A percentile compares a stretch with the other conserved stretches of the same genome.
Conservation (phyloP, 2,888 invertebrate genomes). For the Elaeidobius kamerunicus region DNA sequence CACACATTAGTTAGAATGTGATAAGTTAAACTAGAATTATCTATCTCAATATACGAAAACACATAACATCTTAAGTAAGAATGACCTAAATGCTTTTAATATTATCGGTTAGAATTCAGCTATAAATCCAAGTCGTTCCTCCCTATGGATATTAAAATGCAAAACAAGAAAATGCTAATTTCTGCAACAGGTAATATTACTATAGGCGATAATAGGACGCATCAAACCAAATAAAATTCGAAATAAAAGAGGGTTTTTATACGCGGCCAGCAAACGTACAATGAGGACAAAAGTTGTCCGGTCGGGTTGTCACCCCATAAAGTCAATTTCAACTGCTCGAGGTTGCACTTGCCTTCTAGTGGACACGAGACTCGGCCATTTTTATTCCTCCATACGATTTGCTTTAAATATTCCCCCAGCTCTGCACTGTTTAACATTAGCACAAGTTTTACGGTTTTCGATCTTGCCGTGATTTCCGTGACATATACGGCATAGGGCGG, state of each 20-base stretch:
- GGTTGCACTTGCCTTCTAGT: constrained; percentile 10
- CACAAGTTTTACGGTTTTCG: constrained; percentile 13
- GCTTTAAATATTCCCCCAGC: constrained; percentile 10
- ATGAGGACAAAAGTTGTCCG: constrained; percentile 2
- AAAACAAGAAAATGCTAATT: neutral
- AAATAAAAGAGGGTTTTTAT: neutral
- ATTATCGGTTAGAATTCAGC: too few relatives aligned
- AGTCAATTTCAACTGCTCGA: constrained; percentile 13
- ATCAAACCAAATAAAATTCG: constrained; percentile 5
- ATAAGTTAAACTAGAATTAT: too few relatives aligned
- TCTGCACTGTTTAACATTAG: constrained; percentile 12
- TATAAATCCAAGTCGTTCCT: too few relatives aligned
- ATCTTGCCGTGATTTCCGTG: constrained; percentile 15
- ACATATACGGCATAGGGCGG: constrained; percentile 8
- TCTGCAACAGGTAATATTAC: neutral
- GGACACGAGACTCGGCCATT: constrained; percentile 12
- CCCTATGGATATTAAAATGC: too few relatives aligned
- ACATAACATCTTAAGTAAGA: too few relatives aligned
- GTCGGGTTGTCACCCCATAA: constrained; percentile 12
- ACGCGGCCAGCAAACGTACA: neutral
- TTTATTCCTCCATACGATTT: constrained; percentile 9
- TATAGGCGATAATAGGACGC: neutral
- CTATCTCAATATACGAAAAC: too few relatives aligned
- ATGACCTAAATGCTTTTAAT: too few relatives aligned
- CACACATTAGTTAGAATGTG: too few relatives aligned